Percentiles rank a stretch among this genome's conserved stretches.
Evolutionary conservation across 92 coral and sea anemone genomes (phyloP).

Genomic region (Porites rus): DNA sequence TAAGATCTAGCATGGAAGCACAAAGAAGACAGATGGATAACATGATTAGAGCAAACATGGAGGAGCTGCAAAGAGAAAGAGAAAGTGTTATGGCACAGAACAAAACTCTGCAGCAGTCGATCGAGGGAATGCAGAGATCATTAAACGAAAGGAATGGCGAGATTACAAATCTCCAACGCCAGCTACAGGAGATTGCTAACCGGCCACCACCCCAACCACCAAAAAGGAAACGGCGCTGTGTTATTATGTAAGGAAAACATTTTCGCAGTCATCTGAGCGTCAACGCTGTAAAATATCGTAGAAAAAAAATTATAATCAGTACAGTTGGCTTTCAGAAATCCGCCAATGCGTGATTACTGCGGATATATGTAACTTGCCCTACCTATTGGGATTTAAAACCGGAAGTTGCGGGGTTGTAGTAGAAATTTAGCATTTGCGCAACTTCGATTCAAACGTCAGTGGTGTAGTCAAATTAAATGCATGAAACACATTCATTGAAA

Average conservation of each 20-base stretch:
- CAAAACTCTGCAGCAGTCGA: background rate
- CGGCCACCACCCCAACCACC: slow-evolving; percentile 18
- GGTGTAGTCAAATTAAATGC: too few species aligned
- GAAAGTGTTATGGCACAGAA: slow-evolving; percentile 10
- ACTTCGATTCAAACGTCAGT: too few species aligned
- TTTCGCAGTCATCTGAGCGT: too few species aligned
- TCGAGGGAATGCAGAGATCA: slow-evolving; percentile 31
- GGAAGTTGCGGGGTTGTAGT: too few species aligned
- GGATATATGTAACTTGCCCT: too few species aligned
- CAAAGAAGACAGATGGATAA: slow-evolving; percentile 26
- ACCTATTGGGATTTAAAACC: too few species aligned
- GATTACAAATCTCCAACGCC: slow-evolving; percentile 21
- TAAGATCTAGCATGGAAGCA: slow-evolving; percentile 19
- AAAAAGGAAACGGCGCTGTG: slow-evolving; percentile 1
- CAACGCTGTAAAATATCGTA: too few species aligned
- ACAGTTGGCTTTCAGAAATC: too few species aligned
- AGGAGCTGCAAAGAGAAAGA: slow-evolving; percentile 28
- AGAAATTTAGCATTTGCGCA: too few species aligned
- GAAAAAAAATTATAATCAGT: too few species aligned
- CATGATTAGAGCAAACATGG: slow-evolving; percentile 40
- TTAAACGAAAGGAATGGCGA: slow-evolving; percentile 20
- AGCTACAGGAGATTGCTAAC: slow-evolving; percentile 22
- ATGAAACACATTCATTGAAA: too few species aligned
- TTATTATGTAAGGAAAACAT: background rate
- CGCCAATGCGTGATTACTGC: too few species aligned